Percentiles rank a stretch among this genome's conserved stretches.
Conservation (phyloP, 2,113 vertebrate genomes). For the Channa argus region DNA sequence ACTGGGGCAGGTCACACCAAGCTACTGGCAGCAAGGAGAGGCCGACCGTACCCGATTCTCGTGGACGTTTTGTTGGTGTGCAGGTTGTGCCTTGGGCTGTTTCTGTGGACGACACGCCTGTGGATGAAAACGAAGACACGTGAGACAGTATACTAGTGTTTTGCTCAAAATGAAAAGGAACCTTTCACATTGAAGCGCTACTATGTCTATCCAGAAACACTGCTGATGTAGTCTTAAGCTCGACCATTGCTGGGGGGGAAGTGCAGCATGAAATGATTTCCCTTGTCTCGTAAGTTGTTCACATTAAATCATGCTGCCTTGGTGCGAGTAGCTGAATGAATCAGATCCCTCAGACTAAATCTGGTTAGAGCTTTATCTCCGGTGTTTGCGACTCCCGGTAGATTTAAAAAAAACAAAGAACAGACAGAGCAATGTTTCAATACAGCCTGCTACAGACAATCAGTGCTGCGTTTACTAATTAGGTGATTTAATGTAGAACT, state of each 20-base stretch:
- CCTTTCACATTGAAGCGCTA: not conserved
- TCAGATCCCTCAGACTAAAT: no score
- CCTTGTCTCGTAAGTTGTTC: not conserved
- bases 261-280: not conserved
- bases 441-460: no score
- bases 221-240: not conserved
- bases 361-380: no score
- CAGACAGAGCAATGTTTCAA: no score
- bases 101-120: slow-evolving; percentile 92
- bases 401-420: no score
- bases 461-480: no score
- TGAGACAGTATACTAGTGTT: not conserved
- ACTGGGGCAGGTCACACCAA: not conserved
- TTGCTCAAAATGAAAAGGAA: no score
- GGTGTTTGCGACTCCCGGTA: no score
- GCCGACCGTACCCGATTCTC: slow-evolving; percentile 87
- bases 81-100: slow-evolving; percentile 90
- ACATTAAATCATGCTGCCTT: slow-evolving; percentile 20
- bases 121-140: slow-evolving; percentile 44
- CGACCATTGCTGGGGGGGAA: not conserved
- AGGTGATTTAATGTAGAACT: no score
- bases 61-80: slow-evolving; percentile 93
- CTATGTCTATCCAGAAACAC: not conserved
- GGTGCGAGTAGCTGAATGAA: not conserved
- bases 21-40: not conserved